Evolutionary conservation across 2,113 vertebrate species (phyloP).

Genomic region (Colius striatus): DNA sequence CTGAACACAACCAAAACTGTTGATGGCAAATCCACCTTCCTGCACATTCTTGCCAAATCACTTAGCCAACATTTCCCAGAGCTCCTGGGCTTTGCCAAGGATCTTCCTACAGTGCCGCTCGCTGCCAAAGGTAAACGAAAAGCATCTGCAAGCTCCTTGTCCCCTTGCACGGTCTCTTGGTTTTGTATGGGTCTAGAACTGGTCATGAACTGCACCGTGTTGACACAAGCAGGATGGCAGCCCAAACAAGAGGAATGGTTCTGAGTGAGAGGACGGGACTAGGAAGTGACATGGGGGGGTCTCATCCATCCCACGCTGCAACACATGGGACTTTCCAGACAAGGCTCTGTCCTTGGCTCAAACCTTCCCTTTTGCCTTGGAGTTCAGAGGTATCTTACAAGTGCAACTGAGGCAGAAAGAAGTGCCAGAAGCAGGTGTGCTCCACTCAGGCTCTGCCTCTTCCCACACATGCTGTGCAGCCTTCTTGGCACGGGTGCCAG

Average conservation of each 20-base stretch:
- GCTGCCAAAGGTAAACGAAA: constrained; percentile 92
- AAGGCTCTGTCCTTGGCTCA: background rate
- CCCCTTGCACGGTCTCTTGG: background rate
- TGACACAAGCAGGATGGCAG: background rate
- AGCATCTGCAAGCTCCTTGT: fast-evolving
- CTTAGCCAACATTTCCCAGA: constrained; percentile 98
- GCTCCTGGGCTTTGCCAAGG: constrained; percentile 93
- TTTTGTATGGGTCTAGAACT: background rate
- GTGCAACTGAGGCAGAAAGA: background rate
- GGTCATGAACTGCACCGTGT: background rate
- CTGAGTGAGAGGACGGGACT: background rate
- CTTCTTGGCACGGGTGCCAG: background rate
- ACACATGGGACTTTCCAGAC: background rate
- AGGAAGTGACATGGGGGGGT: background rate
- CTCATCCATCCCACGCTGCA: fast-evolving
- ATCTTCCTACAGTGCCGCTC: constrained; percentile 91
- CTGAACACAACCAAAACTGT: constrained; percentile 97
- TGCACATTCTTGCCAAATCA: constrained; percentile 98
- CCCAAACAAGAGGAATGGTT: background rate
- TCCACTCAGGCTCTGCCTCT: background rate
- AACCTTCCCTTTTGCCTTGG: background rate
- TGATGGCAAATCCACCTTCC: constrained; percentile 96
- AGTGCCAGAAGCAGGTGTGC: background rate
- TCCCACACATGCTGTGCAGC: background rate
- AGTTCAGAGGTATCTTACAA: background rate